Evolutionary conservation across 2,113 vertebrate species (phyloP).

Genomic region (Pteropus alecto): DNA sequence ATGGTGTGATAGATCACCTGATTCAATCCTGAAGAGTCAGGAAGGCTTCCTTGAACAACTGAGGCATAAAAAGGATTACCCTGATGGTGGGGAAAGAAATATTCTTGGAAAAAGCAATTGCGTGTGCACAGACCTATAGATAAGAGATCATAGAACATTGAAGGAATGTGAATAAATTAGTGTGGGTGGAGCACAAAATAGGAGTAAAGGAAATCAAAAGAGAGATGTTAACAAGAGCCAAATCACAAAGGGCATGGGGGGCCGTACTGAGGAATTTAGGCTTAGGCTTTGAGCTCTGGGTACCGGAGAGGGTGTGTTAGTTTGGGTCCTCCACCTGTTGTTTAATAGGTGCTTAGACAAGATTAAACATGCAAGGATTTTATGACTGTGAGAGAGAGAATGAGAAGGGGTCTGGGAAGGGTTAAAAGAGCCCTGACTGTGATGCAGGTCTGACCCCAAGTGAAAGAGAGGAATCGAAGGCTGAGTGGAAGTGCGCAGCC

Average conservation of each 20-base stretch:
- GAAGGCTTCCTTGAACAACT: not conserved
- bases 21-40: not conserved
- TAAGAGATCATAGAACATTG: not conserved
- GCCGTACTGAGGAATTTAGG: not conserved
- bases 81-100: not conserved
- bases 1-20: not conserved
- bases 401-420: not conserved
- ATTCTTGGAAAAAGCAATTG: not conserved
- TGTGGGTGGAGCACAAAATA: not conserved
- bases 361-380: not conserved
- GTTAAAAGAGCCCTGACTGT: not conserved
- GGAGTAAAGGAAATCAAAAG: not conserved
- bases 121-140: not conserved
- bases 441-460: not conserved
- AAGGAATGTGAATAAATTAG: not conserved
- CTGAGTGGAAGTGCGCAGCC: not conserved
- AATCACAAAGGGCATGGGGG: not conserved
- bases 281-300: not conserved
- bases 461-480: not conserved
- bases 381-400: not conserved
- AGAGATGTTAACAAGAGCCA: not conserved
- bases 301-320: not conserved
- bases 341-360: not conserved
- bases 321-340: not conserved
- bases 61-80: not conserved